Conservation (phyloP, 1,140 invertebrate species). For the Drosophila lacteicornis region DNA sequence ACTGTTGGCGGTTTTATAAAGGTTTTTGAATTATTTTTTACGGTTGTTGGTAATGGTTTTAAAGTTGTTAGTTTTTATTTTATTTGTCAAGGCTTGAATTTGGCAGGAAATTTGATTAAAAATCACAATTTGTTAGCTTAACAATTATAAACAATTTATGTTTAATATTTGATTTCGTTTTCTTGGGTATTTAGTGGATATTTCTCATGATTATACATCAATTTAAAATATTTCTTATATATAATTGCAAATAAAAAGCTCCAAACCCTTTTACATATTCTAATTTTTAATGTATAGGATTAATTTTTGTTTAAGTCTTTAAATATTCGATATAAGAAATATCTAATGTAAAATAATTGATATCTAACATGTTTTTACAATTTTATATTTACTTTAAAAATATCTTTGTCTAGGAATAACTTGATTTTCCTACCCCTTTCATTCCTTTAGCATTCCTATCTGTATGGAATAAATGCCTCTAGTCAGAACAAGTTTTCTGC, state of each 20-base stretch:
- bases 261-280: too few relatives aligned
- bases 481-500: conserved; percentile 37
- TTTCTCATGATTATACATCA: not conserved
- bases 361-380: not conserved
- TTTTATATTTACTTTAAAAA: not conserved
- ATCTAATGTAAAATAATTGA: not conserved
- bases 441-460: not conserved
- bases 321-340: not conserved
- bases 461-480: not conserved
- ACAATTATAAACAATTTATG: not conserved
- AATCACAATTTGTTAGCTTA: not conserved
- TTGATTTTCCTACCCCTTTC: not conserved
- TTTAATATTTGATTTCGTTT: not conserved
- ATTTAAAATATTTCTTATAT: not conserved
- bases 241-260: too few relatives aligned
- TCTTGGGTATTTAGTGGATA: too few relatives aligned
- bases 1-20: conserved; percentile 3
- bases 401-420: not conserved
- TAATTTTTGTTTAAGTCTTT: too few relatives aligned
- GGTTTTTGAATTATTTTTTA: conserved; percentile 20
- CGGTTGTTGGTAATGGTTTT: not conserved
- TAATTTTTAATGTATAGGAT: not conserved
- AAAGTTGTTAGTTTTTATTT: not conserved
- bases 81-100: not conserved
- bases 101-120: not conserved